phyloP scores from a whole-genome alignment of 2,797 vertebrate species.

The Aeoliscus strigatus region DNA sequence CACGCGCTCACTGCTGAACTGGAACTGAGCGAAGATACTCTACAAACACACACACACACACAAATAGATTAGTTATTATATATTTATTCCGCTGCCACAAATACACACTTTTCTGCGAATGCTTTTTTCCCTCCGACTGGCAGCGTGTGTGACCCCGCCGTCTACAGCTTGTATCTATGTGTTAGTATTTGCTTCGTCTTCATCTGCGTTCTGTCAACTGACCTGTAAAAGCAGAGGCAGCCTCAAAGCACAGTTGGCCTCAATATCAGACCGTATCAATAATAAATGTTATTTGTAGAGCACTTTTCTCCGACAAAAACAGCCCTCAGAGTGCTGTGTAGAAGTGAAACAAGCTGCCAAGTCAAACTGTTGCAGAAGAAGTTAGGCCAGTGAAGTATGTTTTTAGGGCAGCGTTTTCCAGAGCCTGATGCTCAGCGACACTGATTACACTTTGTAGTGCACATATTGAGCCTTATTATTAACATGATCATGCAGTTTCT shows the following conservation, averaged over 20 bases:
- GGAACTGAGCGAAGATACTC: slow-evolving; percentile 98
- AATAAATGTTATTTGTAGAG: slow-evolving; percentile 59
- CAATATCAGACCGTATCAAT: slow-evolving; percentile 59
- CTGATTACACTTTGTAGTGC: too few relatives aligned
- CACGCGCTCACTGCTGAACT: slow-evolving; percentile 95
- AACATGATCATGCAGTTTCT: too few relatives aligned
- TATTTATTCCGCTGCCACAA: slow-evolving; percentile 14
- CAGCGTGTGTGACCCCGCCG: too few relatives aligned
- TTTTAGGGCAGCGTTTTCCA: slow-evolving; percentile 43
- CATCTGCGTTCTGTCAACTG: slow-evolving; percentile 31
- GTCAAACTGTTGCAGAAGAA: slow-evolving; percentile 40
- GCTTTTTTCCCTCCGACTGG: background rate
- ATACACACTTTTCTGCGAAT: slow-evolving; percentile 3
- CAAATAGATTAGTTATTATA: slow-evolving; percentile 24
- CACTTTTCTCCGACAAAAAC: slow-evolving; percentile 54
- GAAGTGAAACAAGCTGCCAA: slow-evolving; percentile 42
- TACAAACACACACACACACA: slow-evolving; percentile 51
- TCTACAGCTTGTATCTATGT: too few relatives aligned
- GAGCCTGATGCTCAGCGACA: too few relatives aligned
- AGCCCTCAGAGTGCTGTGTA: slow-evolving; percentile 45
- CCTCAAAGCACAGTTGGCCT: slow-evolving; percentile 37
- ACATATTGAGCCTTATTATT: too few relatives aligned
- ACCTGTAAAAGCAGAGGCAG: slow-evolving; percentile 43
- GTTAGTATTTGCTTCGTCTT: too few relatives aligned
- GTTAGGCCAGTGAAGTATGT: slow-evolving; percentile 54